Base-by-base conservation (phyloP, 2,888 invertebrate species). In the Lottia scabra region DNA sequence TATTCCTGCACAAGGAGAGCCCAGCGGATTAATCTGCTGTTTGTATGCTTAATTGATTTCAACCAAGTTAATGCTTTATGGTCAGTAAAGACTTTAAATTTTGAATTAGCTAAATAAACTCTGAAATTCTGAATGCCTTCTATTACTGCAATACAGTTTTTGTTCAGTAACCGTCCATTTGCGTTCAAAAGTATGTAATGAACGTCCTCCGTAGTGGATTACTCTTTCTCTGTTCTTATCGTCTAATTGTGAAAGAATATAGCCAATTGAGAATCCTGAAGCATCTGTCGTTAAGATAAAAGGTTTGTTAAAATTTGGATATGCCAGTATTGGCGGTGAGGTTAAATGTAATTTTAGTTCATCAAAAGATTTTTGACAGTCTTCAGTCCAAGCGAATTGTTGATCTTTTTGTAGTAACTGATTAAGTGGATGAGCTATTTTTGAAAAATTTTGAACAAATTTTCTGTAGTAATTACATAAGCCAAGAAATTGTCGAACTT, bases 81-180 rank as follows among this genome's bases (percentile, higher is more conserved):
- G n/a, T n/a, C n/a, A n/a, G n/a, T n/a, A n/a, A n/a, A n/a, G n/a
- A n/a, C n/a, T n/a, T n/a, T n/a, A n/a, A n/a, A n/a, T n/a, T 12
- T 62, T 6, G 64, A 67, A 56, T 73, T 62, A n/a, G 78, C 68
- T 16, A 81, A 68, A 66, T 76, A 81, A 27, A 72, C 68, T 10
- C 71, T 68, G 63, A 75, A 80, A 19, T 73, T 64, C 46, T 75
- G 73, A 15, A 82, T 72, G 23, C 78, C 80, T 65, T 76, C 75
- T 4, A 80, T 26, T 12, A 79, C 63, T 13, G 79, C 80, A 30
- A 80, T 48, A 48, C 74, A 72, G n/a, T 70, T 80, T 79, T 56
- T 71, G 70, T 64, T 81, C 75, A 19, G 77, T 72, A 5, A 76
- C 73, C 10, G 68, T 48, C 65, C 72, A 80, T 46, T 67, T n/a